phyloP scores from a whole-genome alignment of 1,140 invertebrate species.

The Anastrepha obliqua region DNA sequence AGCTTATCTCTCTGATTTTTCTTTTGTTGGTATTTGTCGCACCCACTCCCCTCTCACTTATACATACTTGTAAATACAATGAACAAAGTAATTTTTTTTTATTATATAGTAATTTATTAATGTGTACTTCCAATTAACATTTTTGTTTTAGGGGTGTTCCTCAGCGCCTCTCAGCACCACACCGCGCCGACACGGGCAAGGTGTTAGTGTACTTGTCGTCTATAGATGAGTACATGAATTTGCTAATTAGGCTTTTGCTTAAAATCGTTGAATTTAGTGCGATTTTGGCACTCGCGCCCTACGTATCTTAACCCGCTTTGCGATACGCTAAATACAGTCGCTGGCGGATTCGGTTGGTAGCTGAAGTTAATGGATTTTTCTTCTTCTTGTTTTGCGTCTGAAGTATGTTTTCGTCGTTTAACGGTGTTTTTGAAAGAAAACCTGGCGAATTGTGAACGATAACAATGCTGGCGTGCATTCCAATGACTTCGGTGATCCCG shows the following conservation, averaged over 20 bases:
- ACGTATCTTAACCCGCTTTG: constrained; percentile 10
- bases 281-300: constrained; percentile 35
- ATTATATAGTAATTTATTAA: constrained; percentile 44
- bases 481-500: neutral
- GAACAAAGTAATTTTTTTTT: neutral
- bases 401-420: neutral
- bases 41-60: neutral
- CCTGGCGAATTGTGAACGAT: neutral
- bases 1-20: neutral
- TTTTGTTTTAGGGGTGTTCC: constrained; percentile 36
- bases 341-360: too few species aligned
- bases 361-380: too few species aligned
- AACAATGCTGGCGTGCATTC: neutral
- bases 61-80: neutral
- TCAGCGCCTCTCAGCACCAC: neutral
- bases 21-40: neutral
- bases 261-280: constrained; percentile 38
- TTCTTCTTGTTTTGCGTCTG: neutral
- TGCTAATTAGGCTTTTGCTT: neutral
- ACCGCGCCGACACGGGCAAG: neutral
- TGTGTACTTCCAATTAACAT: constrained; percentile 47
- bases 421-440: neutral
- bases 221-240: neutral
- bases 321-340: neutral
- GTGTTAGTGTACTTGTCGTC: neutral